Evolutionary conservation across 37 sponge, comb jelly and placozoan species (phyloP).

Genomic region (Spongilla lacustris): DNA sequence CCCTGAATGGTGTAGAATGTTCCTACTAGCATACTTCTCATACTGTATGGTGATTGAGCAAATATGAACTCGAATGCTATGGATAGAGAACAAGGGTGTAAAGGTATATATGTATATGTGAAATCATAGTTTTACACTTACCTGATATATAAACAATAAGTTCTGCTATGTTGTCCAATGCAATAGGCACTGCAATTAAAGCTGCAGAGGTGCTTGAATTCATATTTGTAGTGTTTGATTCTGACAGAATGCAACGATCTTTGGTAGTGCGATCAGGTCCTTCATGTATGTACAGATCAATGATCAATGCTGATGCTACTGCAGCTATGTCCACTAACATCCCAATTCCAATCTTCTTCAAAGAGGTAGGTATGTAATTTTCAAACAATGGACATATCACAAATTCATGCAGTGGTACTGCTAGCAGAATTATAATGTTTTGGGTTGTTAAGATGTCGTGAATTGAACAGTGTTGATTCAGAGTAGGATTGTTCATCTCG

Average conservation of each 20-base stretch:
- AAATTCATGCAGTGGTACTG: background rate
- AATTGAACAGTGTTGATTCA: no score
- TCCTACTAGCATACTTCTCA: slow-evolving; percentile 31
- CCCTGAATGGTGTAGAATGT: background rate
- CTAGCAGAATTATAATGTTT: background rate
- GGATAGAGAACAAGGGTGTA: background rate
- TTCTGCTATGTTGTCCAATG: slow-evolving; percentile 14
- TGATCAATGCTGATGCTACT: background rate
- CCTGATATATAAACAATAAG: slow-evolving; percentile 12
- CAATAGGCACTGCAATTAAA: slow-evolving; percentile 2
- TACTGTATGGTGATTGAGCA: slow-evolving; percentile 28
- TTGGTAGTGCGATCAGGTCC: background rate
- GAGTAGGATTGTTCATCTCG: no score
- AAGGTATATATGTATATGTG: background rate
- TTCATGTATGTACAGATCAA: background rate
- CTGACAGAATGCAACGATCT: background rate
- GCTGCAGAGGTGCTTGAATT: background rate
- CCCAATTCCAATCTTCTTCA: slow-evolving; percentile 16
- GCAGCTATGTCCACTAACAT: background rate
- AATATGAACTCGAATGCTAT: slow-evolving; percentile 1
- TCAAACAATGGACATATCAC: slow-evolving; percentile 14
- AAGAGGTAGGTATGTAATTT: background rate
- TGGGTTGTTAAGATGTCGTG: background rate
- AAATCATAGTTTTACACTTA: background rate
- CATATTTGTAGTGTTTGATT: background rate